Conservation (phyloP, 1,140 invertebrate species). For the Chymomyza costata region DNA sequence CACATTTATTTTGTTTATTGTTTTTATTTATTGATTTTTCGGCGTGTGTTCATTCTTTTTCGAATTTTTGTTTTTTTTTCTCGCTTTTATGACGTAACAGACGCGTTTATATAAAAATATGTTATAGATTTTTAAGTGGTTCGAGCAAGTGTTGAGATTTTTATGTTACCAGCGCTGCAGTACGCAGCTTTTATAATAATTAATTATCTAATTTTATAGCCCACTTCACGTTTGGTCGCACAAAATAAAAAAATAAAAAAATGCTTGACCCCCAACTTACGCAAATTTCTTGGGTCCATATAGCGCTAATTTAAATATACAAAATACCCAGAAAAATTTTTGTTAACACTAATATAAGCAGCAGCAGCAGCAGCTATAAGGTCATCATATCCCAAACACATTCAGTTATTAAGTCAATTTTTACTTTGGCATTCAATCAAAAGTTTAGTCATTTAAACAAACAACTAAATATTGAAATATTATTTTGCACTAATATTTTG, state of each 20-base stretch:
- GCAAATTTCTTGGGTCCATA: too few species aligned
- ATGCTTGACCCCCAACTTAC: constrained; percentile 28
- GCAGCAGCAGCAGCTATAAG: constrained; percentile 30
- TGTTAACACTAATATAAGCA: constrained; percentile 7
- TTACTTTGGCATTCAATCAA: constrained; percentile 37
- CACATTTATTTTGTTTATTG: constrained; percentile 19
- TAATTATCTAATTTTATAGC: constrained; percentile 5
- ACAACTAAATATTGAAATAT: constrained; percentile 21
- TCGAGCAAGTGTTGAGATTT: constrained; percentile 41
- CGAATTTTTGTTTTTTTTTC: constrained; percentile 8
- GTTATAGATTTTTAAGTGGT: constrained; percentile 34
- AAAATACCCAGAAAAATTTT: constrained; percentile 44
- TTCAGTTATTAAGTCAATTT: constrained; percentile 64
- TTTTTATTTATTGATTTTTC: constrained; percentile 29
- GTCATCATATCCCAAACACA: too few species aligned
- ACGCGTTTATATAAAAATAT: constrained; percentile 23
- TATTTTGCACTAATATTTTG: constrained; percentile 18
- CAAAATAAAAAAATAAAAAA: too few species aligned
- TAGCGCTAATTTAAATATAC: constrained; percentile 49
- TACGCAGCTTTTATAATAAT: constrained; percentile 34
- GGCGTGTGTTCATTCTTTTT: constrained; percentile 17
- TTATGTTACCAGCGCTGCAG: constrained; percentile 45
- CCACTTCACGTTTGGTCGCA: too few species aligned
- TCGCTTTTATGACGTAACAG: constrained; percentile 37
- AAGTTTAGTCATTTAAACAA: constrained; percentile 61